Evolutionary conservation across 1,140 invertebrate genomes (phyloP).

Genomic region (Conus ventricosus): DNA sequence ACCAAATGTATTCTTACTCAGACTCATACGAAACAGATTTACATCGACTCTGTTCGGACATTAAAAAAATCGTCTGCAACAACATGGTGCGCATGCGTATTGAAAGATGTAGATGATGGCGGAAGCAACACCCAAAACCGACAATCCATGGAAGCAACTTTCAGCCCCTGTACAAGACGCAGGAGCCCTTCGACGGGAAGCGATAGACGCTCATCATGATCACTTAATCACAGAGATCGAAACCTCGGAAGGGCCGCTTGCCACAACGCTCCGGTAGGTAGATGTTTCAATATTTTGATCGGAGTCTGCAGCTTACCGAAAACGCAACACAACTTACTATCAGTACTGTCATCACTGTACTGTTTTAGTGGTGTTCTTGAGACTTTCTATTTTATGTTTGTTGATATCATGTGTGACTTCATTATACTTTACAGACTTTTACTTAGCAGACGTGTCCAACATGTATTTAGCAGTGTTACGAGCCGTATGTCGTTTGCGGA

Average conservation of each 20-base stretch:
- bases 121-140: slow-evolving; percentile 68
- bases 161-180: slow-evolving; percentile 65
- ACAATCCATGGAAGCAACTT: slow-evolving; percentile 62
- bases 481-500: too few relatives aligned
- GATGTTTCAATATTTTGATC: slow-evolving; percentile 20
- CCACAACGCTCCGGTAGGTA: slow-evolving; percentile 68
- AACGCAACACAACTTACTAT: too few relatives aligned
- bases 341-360: too few relatives aligned
- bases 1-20: not conserved
- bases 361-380: too few relatives aligned
- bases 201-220: slow-evolving; percentile 71
- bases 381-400: too few relatives aligned
- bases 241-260: slow-evolving; percentile 72
- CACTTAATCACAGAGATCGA: slow-evolving; percentile 74
- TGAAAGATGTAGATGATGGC: slow-evolving; percentile 60
- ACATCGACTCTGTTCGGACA: not conserved
- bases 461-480: too few relatives aligned
- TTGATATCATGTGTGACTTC: too few relatives aligned
- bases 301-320: not conserved
- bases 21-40: not conserved
- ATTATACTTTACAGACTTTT: too few relatives aligned
- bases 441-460: too few relatives aligned
- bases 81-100: slow-evolving; percentile 46
- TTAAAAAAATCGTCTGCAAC: slow-evolving; percentile 39
- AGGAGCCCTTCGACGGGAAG: slow-evolving; percentile 66